A percentile compares a stretch with the other conserved stretches of the same genome.
phyloP scores from a whole-genome alignment of 1,140 invertebrate species.

The Drosophila dunni region DNA sequence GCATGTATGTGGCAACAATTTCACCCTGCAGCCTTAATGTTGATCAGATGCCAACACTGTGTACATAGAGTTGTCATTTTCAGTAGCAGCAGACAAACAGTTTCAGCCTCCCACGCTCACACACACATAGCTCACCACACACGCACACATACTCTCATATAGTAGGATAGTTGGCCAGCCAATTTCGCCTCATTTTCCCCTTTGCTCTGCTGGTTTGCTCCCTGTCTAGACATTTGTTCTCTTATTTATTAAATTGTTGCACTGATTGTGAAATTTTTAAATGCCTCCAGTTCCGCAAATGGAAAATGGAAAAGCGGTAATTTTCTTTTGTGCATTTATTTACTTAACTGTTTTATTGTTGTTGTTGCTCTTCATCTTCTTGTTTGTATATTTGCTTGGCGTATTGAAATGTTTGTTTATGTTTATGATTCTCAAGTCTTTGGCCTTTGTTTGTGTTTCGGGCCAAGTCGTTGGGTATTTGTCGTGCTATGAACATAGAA shows the following conservation, averaged over 20 bases:
- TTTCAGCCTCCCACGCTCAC: constrained; percentile 14
- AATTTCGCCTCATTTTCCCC: constrained; percentile 43
- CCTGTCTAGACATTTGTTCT: background rate
- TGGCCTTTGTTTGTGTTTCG: constrained; percentile 32
- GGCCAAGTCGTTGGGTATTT: background rate
- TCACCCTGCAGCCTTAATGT: constrained; percentile 67
- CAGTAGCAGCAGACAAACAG: constrained; percentile 43
- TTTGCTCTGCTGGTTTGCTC: background rate
- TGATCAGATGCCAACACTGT: constrained; percentile 72
- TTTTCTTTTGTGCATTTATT: constrained; percentile 69
- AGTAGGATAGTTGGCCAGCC: constrained; percentile 9
- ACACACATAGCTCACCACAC: constrained; percentile 13
- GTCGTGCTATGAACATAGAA: background rate
- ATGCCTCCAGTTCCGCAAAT: constrained; percentile 32
- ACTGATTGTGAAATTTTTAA: constrained; percentile 50
- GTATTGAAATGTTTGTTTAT: constrained; percentile 46
- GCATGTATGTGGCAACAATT: constrained; percentile 15
- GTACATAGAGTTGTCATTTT: constrained; percentile 72
- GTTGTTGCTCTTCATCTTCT: constrained; percentile 1
- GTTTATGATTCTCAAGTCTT: constrained; percentile 23
- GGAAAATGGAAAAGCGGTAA: constrained; percentile 38
- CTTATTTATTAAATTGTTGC: constrained; percentile 61
- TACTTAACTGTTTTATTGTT: constrained; percentile 49
- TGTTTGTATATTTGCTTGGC: constrained; percentile 14
- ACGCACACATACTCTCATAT: background rate